A percentile compares a stretch with the other conserved stretches of the same genome.
Evolutionary conservation across 2,888 invertebrate species (phyloP).

Genomic region (Drosophila paucipuncta): DNA sequence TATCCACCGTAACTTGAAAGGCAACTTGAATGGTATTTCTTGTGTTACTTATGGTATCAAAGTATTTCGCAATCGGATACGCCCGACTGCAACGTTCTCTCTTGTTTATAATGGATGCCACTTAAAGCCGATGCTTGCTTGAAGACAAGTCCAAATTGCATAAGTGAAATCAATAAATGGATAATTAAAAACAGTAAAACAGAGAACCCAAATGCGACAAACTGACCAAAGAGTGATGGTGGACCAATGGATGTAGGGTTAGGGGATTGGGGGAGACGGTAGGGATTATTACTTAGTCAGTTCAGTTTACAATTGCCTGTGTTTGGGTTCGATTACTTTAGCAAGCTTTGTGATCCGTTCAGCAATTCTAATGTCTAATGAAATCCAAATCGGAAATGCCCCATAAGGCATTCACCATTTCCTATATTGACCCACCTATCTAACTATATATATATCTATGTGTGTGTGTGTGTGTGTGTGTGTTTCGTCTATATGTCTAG

Average conservation of each 20-base stretch:
- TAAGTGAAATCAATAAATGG: slow-evolving; percentile 39
- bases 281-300: slow-evolving; percentile 8
- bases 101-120: not conserved
- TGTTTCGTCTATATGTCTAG: not conserved
- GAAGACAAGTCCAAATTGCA: slow-evolving; percentile 5
- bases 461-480: not conserved
- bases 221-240: slow-evolving; percentile 1
- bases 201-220: not conserved
- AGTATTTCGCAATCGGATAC: no score
- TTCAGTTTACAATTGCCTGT: not conserved
- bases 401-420: slow-evolving; percentile 51
- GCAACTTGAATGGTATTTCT: no score
- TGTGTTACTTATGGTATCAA: no score
- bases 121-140: slow-evolving; percentile 9
- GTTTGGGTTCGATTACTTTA: not conserved
- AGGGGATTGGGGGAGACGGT: not conserved
- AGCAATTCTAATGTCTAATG: slow-evolving; percentile 39
- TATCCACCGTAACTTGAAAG: no score
- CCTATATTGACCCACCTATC: slow-evolving; percentile 18
- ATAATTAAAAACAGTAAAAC: not conserved
- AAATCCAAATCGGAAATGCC: slow-evolving; percentile 59
- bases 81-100: no score
- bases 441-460: not conserved
- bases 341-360: slow-evolving; percentile 18
- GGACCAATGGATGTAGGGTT: not conserved